Evolutionary conservation across 2,797 vertebrate genomes (phyloP).

Genomic region (Enteromius fasciolatus): DNA sequence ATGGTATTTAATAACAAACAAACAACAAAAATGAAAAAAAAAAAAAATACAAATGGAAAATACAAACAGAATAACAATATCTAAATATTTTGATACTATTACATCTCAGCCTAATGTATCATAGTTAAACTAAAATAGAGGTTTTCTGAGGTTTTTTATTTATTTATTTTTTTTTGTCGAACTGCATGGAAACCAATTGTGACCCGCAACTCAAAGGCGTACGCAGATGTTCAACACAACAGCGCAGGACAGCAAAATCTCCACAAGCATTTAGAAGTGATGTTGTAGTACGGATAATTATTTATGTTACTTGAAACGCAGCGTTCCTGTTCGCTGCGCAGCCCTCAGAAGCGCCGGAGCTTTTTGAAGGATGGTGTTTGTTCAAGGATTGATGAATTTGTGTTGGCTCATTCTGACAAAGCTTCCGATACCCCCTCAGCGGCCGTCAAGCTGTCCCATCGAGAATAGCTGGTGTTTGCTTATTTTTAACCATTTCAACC

Average conservation of each 20-base stretch:
- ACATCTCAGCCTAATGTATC: not conserved
- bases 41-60: not conserved
- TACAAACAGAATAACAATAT: not conserved
- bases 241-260: not conserved
- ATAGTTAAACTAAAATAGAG: not conserved
- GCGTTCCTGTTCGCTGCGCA: not conserved
- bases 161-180: not conserved
- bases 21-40: not conserved
- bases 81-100: not conserved
- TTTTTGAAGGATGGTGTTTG: conserved; percentile 47
- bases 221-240: not conserved
- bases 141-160: not conserved
- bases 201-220: not conserved
- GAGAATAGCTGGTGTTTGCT: conserved; percentile 55
- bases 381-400: conserved; percentile 53
- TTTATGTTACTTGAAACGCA: conserved; percentile 4
- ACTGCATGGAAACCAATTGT: not conserved
- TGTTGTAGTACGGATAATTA: conserved; percentile 20
- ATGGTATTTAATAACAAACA: not conserved
- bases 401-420: conserved; percentile 45
- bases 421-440: conserved; percentile 45
- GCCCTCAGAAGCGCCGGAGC: conserved; percentile 15
- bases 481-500: conserved; percentile 54
- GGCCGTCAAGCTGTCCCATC: conserved; percentile 21
- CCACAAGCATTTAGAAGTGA: not conserved